Evolutionary conservation across 2,113 vertebrate genomes (phyloP), one percentile per base, ranked within the genome.

Genomic region (Cnemophilus loriae): DNA sequence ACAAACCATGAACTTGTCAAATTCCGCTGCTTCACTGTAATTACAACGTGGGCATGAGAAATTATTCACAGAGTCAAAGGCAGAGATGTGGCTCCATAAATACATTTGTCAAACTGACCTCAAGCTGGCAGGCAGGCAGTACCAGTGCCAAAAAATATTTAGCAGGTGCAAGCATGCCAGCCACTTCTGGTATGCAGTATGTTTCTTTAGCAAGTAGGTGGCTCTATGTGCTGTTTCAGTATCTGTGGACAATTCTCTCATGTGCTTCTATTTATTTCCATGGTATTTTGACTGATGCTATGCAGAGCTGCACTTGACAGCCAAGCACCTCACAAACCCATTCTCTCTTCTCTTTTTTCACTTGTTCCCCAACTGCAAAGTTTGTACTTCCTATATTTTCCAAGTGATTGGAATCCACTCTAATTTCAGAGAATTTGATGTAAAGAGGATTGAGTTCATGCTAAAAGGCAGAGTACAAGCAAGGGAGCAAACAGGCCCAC

Each of bases 141-240:
- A 84, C 67, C 76, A 16, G 16, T 86, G 85, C 90, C 95, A 96
- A 92, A 90, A 94, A 94, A 81, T 95, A 96, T 84, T 95, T 93
- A 96, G 83, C 90, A 92, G 90, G 93, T 96, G 83, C 64, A 93
- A 95, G 69, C 92, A 90, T 92, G 95, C 92, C 95, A 96, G 90
- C 37, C 92, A 87, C 56, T 93, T 94, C 68, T 70, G 79, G 73
- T 80, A 92, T 74, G 85, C 60, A 88, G 60, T 33, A 42, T 92
- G 52, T 83, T 96, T 92, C 93, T 75, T 93, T 75, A 95, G 75
- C 71, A 81, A 94, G 82, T 88, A 86, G 44, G 56, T 71, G 68
- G 75, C 44, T 92, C 60, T 37, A 35, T 52, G 79, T 61, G 37
- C 32, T 81, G 68, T 35, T 92, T 81, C 92, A 89, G 22, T 81